Evolutionary conservation across 1,140 invertebrate genomes (phyloP).

Genomic region (Wiebesia pumilae): DNA sequence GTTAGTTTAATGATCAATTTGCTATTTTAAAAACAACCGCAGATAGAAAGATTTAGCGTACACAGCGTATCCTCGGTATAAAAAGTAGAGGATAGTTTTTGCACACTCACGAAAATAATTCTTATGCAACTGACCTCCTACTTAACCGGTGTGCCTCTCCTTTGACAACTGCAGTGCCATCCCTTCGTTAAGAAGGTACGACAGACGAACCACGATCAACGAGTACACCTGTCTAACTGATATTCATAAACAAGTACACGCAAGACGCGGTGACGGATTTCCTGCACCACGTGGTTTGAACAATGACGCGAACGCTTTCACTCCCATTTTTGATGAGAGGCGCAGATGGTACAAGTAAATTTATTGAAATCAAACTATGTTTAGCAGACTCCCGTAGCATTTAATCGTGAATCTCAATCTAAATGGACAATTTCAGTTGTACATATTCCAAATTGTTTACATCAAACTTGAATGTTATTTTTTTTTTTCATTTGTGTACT

Average conservation of each 20-base stretch:
- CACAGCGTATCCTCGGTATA: no score
- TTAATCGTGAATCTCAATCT: no score
- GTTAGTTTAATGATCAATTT: no score
- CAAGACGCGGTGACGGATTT: neutral
- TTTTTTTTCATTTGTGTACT: no score
- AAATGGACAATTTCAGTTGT: no score
- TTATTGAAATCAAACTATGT: neutral
- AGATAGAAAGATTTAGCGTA: no score
- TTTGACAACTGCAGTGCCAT: neutral
- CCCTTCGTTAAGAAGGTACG: neutral
- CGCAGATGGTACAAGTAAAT: neutral
- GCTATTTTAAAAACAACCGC: no score
- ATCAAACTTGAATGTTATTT: no score
- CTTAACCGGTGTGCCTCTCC: neutral
- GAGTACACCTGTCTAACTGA: conserved; percentile 11
- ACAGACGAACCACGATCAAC: neutral
- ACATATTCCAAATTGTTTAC: no score
- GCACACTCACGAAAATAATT: no score
- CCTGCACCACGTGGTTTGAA: conserved; percentile 3
- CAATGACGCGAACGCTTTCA: conserved; percentile 19
- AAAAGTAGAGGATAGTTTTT: no score
- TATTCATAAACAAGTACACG: conserved; percentile 22
- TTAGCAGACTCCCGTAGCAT: neutral
- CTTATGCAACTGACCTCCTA: neutral
- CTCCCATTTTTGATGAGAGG: neutral